Conservation (phyloP, 1,140 invertebrate genomes). For the Diorhabda carinulata region DNA sequence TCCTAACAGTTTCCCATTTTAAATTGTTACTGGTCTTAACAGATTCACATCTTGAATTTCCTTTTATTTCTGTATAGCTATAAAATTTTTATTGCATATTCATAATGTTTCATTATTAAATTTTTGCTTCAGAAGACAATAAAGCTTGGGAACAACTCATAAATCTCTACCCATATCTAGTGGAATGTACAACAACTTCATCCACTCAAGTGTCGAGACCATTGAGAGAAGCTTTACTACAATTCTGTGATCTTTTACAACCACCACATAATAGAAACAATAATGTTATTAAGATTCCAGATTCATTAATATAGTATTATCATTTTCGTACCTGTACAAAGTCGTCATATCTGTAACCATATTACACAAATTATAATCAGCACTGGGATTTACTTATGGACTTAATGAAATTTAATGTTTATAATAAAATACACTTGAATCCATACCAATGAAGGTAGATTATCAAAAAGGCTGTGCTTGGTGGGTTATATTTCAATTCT, state of each 20-base stretch:
- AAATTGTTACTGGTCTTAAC: no score
- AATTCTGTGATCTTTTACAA: constrained; percentile 81
- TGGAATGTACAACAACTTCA: constrained; percentile 79
- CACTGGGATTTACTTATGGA: neutral
- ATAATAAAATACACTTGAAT: neutral
- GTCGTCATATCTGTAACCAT: constrained; percentile 19
- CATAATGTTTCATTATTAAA: constrained; percentile 11
- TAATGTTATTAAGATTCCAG: constrained; percentile 25
- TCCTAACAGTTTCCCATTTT: no score
- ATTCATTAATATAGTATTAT: constrained; percentile 19
- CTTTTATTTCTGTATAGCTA: no score
- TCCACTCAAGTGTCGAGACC: constrained; percentile 76
- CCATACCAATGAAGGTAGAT: neutral
- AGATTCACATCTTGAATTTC: no score
- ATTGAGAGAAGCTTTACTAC: constrained; percentile 78
- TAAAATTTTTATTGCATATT: no score
- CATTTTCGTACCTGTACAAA: constrained; percentile 18
- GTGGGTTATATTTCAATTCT: no score
- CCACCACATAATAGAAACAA: constrained; percentile 53
- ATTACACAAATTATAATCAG: constrained; percentile 7
- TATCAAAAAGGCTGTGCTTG: neutral
- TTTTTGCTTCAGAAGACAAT: constrained; percentile 65
- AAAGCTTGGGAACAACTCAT: constrained; percentile 92
- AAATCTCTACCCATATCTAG: constrained; percentile 82
- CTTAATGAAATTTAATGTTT: neutral